Evolutionary conservation across 2,113 vertebrate species (phyloP).

Genomic region (Trogon surrucura): DNA sequence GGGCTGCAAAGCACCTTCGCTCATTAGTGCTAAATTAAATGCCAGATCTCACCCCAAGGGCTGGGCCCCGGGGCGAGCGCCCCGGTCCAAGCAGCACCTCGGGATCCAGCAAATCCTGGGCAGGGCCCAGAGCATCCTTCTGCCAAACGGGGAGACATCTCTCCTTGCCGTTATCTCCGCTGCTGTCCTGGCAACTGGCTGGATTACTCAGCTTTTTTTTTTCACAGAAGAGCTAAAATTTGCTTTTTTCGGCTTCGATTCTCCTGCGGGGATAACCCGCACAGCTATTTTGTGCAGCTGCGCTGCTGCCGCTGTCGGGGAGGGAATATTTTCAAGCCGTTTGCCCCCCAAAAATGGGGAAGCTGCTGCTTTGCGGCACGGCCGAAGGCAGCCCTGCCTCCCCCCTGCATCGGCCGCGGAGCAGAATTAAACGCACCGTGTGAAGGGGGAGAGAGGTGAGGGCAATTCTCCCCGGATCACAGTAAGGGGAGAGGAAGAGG

Average conservation of each 20-base stretch:
- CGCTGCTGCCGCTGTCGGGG: fast-evolving
- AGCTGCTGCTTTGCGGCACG: neutral
- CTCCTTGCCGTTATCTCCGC: neutral
- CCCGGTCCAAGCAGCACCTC: neutral
- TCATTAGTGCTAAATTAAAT: neutral
- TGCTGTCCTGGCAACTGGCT: neutral
- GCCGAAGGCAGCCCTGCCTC: neutral
- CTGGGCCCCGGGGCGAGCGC: neutral
- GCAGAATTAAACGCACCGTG: fast-evolving
- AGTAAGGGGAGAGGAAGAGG: too few relatives aligned
- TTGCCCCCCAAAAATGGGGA: neutral
- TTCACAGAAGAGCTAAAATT: neutral
- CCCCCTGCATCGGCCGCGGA: fast-evolving
- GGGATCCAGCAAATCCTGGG: neutral
- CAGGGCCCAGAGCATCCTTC: neutral
- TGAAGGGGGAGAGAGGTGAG: fast-evolving
- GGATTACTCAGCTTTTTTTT: neutral
- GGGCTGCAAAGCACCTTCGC: neutral
- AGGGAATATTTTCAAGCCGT: too few relatives aligned
- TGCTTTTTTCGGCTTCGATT: neutral
- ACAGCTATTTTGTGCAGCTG: neutral
- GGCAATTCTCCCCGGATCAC: fast-evolving
- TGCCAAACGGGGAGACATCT: neutral
- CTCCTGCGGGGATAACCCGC: fast-evolving
- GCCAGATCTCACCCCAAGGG: neutral